These are phyloP conservation scores for Ascaphus truei DNA, from an alignment of 2,113 vertebrate species.

Conservation along the genomic window DNA sequence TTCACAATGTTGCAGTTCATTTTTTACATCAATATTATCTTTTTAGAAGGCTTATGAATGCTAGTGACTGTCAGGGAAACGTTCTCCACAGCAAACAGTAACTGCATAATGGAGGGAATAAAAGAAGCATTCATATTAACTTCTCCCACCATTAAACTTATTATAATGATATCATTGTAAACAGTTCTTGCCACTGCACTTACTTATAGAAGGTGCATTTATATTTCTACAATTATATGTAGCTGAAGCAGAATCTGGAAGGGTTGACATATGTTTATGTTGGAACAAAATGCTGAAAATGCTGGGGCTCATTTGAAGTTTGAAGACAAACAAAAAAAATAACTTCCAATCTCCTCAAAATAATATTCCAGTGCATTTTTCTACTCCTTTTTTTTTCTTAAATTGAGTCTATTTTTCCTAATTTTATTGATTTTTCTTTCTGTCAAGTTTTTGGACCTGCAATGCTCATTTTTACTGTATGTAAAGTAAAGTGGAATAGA, in stretches of 20 bases:
- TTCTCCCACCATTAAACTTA: slow-evolving; percentile 53
- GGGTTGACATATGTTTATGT: not conserved
- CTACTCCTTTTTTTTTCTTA: slow-evolving; percentile 45
- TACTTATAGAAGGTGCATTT: slow-evolving; percentile 48
- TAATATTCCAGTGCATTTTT: slow-evolving; percentile 32
- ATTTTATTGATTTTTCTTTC: slow-evolving; percentile 49
- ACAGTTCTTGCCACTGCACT: slow-evolving; percentile 40
- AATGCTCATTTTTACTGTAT: slow-evolving; percentile 46
- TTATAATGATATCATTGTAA: slow-evolving; percentile 47
- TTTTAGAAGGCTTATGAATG: not conserved
- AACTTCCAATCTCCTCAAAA: not conserved
- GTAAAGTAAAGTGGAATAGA: slow-evolving; percentile 66
- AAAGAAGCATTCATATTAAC: slow-evolving; percentile 52
- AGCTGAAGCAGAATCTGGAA: not conserved
- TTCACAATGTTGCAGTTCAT: no score
- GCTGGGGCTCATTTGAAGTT: not conserved
- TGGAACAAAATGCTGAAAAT: not conserved
- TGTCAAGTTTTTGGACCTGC: no score
- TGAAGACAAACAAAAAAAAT: not conserved
- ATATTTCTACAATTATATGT: slow-evolving; percentile 48
- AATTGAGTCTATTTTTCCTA: slow-evolving; percentile 38
- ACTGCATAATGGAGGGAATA: slow-evolving; percentile 52
- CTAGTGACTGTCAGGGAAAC: slow-evolving; percentile 29
- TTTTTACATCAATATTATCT: not conserved
- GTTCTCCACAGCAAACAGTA: slow-evolving; percentile 51